Conservation (phyloP, 2,888 invertebrate genomes). For the Craniophora ligustri region DNA sequence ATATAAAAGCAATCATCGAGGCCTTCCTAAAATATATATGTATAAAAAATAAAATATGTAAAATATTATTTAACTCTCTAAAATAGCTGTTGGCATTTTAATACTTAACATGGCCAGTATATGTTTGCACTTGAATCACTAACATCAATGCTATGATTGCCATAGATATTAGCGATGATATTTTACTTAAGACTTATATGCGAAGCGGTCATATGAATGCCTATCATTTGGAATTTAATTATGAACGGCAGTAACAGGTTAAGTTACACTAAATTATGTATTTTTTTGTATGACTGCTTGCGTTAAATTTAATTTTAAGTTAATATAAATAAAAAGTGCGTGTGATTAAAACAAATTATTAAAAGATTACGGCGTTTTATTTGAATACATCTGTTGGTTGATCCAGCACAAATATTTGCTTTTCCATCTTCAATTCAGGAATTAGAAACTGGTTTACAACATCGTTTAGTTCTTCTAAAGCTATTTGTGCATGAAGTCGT, state of each 20-base stretch:
- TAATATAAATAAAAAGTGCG: constrained; percentile 41
- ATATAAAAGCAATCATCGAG: too few relatives aligned
- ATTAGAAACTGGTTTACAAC: constrained; percentile 90
- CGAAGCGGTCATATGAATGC: constrained; percentile 17
- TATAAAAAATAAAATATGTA: background rate
- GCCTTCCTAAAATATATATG: background rate
- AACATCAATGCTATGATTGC: constrained; percentile 58
- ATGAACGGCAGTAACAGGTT: constrained; percentile 16
- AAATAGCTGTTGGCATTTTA: constrained; percentile 19
- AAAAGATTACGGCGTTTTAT: constrained; percentile 60
- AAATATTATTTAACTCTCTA: constrained; percentile 9
- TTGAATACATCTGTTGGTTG: constrained; percentile 59
- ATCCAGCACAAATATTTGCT: constrained; percentile 82
- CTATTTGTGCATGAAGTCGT: constrained; percentile 92
- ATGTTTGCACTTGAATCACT: constrained; percentile 48
- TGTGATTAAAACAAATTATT: constrained; percentile 60
- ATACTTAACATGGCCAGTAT: constrained; percentile 44
- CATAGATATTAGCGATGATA: constrained; percentile 52
- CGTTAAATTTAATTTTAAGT: constrained; percentile 38
- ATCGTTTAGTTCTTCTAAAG: constrained; percentile 92
- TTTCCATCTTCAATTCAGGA: constrained; percentile 87
- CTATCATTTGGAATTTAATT: constrained; percentile 6
- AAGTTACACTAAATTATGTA: constrained; percentile 23
- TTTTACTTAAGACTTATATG: constrained; percentile 23
- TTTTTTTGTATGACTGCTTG: constrained; percentile 25